A percentile compares a stretch with the other conserved stretches of the same genome.
phyloP scores from a whole-genome alignment of 2,113 vertebrate genomes.

The Chauna torquata region DNA sequence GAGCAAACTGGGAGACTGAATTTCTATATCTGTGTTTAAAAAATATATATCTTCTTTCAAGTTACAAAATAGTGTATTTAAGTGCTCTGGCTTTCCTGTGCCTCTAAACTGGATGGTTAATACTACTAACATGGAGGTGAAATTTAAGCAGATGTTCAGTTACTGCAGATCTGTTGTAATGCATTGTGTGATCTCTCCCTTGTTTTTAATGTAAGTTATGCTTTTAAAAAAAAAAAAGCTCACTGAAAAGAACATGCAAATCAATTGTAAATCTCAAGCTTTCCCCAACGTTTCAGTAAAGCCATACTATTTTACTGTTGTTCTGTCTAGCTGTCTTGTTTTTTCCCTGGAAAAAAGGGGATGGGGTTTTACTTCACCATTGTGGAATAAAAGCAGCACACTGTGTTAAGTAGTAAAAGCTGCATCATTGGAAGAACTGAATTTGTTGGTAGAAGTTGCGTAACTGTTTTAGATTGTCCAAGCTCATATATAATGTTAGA shows the following conservation, averaged over 20 bases:
- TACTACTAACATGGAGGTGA: background rate
- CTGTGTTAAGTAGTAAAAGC: background rate
- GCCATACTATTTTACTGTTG: background rate
- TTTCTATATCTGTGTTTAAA: background rate
- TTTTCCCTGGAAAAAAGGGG: background rate
- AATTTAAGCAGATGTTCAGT: background rate
- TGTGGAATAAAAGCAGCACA: background rate
- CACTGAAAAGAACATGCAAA: background rate
- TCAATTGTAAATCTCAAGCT: background rate
- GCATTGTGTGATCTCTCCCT: background rate
- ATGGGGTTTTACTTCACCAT: background rate
- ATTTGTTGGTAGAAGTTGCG: background rate
- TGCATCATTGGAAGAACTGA: background rate
- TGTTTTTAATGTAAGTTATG: background rate
- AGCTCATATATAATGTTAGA: background rate
- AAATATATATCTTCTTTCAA: background rate
- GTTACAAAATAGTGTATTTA: background rate
- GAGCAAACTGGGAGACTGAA: background rate
- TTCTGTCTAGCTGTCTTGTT: background rate
- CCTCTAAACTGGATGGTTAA: conserved; percentile 29
- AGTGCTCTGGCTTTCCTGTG: conserved; percentile 57
- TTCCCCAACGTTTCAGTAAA: conserved; percentile 46
- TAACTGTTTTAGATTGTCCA: background rate
- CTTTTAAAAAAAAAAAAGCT: background rate
- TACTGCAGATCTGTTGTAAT: background rate